Evolutionary conservation across 2,888 invertebrate genomes (phyloP).

Genomic region (Melolontha melolontha): DNA sequence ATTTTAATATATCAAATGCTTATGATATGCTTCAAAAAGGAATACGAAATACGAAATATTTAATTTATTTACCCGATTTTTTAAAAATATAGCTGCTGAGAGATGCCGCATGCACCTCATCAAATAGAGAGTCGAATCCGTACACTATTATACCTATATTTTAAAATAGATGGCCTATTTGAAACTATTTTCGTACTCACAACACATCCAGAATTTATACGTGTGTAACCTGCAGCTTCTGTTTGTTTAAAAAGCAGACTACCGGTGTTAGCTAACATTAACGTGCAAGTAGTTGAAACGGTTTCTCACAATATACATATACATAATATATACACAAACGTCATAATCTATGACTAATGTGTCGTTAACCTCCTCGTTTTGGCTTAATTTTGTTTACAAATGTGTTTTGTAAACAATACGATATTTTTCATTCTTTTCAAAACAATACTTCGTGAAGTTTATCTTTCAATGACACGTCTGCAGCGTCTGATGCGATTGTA

Average conservation of each 20-base stretch:
- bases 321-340: conserved; percentile 1
- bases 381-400: background rate
- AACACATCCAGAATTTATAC: conserved; percentile 2
- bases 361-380: conserved; percentile 12
- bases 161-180: conserved; percentile 22
- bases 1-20: no score
- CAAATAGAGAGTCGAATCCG: background rate
- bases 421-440: no score
- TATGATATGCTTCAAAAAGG: no score
- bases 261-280: conserved; percentile 14
- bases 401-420: background rate
- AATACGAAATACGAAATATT: no score
- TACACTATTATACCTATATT: conserved; percentile 1
- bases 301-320: conserved; percentile 5
- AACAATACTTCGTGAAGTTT: no score
- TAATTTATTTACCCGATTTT: no score
- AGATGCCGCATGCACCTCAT: background rate
- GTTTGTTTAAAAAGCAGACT: background rate
- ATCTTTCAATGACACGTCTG: no score
- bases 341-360: conserved; percentile 4
- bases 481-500: no score
- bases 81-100: no score
- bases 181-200: conserved; percentile 6
- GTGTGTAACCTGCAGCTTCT: conserved; percentile 16
- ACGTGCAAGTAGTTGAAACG: conserved; percentile 4